These are phyloP conservation scores for Sweltsa coloradensis DNA, from an alignment of 1,140 invertebrate species.

Conservation along the genomic window DNA sequence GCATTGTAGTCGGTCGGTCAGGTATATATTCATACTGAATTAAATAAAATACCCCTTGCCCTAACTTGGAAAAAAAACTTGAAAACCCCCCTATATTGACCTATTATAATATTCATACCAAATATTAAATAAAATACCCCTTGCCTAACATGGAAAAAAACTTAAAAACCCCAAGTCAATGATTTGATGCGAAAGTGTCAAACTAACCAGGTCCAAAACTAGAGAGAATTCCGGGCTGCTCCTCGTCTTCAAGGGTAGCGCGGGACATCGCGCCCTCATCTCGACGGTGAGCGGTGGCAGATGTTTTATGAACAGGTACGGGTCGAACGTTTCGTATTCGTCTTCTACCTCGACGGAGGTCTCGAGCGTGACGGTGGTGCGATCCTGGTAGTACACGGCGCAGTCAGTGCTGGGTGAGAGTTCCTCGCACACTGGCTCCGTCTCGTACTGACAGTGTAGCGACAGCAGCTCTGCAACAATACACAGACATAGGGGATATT, in stretches of 20 bases:
- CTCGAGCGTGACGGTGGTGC: conserved; percentile 2
- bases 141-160: too few relatives aligned
- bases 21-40: too few relatives aligned
- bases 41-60: too few relatives aligned
- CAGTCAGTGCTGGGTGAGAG: not conserved
- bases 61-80: too few relatives aligned
- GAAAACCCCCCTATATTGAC: too few relatives aligned
- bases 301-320: conserved; percentile 85
- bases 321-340: conserved; percentile 74
- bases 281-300: conserved; percentile 80
- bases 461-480: conserved; percentile 1
- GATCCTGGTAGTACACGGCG: conserved; percentile 8
- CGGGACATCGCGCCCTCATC: conserved; percentile 74
- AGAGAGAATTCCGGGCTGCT: conserved; percentile 90
- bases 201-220: conserved; percentile 67
- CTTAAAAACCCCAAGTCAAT: too few relatives aligned
- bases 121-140: too few relatives aligned
- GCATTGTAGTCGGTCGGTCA: too few relatives aligned
- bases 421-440: not conserved
- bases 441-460: conserved; percentile 2
- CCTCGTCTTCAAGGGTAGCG: conserved; percentile 82
- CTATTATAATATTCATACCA: too few relatives aligned
- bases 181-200: conserved; percentile 2
- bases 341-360: conserved; percentile 45
- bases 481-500: too few relatives aligned